Evolutionary conservation across 2,888 invertebrate genomes (phyloP).

Genomic region (Matsumyia berberina): DNA sequence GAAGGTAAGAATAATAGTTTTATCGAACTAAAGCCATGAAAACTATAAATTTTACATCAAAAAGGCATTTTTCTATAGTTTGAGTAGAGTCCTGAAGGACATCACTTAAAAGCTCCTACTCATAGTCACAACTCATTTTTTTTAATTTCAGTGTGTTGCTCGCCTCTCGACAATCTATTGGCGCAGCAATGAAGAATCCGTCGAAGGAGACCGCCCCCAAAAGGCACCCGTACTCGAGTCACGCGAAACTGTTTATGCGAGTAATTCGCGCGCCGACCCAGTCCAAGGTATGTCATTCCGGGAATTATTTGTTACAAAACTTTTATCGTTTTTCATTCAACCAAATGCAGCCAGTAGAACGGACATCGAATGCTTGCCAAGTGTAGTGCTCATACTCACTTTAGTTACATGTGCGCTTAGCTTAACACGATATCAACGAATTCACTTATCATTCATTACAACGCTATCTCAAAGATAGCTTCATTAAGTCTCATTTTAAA

Average conservation of each 20-base stretch:
- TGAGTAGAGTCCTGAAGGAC: too few relatives aligned
- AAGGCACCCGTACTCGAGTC: slow-evolving; percentile 89
- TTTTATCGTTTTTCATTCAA: slow-evolving; percentile 84
- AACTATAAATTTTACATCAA: too few relatives aligned
- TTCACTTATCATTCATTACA: slow-evolving; percentile 58
- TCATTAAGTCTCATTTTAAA: slow-evolving; percentile 52
- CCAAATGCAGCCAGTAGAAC: slow-evolving; percentile 82
- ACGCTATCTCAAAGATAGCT: slow-evolving; percentile 70
- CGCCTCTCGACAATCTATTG: slow-evolving; percentile 89
- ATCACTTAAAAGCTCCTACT: too few relatives aligned
- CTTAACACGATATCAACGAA: slow-evolving; percentile 68
- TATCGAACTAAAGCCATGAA: too few relatives aligned
- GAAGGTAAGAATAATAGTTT: too few relatives aligned
- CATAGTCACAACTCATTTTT: not conserved
- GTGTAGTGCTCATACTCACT: slow-evolving; percentile 61
- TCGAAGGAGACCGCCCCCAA: slow-evolving; percentile 88
- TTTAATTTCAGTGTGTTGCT: slow-evolving; percentile 86
- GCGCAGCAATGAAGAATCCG: slow-evolving; percentile 90
- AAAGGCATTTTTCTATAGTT: too few relatives aligned
- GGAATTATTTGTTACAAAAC: slow-evolving; percentile 84
- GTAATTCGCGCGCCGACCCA: slow-evolving; percentile 88
- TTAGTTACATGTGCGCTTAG: slow-evolving; percentile 67
- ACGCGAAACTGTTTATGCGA: slow-evolving; percentile 86
- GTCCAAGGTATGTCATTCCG: slow-evolving; percentile 87
- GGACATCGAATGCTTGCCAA: slow-evolving; percentile 71